Base-by-base conservation (phyloP, 2,888 invertebrate genomes). In the Lordiphosa fenestrarum region DNA sequence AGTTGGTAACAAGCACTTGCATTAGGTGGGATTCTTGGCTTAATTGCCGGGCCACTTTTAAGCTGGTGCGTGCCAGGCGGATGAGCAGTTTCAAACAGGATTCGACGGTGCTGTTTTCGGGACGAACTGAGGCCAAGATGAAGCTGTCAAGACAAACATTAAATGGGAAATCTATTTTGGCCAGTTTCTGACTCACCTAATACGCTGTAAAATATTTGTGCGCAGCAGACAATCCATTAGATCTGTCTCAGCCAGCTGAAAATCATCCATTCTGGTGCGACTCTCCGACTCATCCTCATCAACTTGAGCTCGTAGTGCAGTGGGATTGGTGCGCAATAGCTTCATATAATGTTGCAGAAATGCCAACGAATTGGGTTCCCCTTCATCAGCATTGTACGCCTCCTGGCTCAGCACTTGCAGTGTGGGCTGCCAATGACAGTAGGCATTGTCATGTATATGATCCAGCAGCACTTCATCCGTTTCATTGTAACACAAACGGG, bases 191-290 rank as follows among this genome's bases (percentile, higher is more conserved):
- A 21, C 75, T 73, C 88, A 93, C 91, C 92, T 91, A 48, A 95
- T 91, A 66, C 97, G 92, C 64, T 93, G 92, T 21, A 96, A 88
- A 66, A 97, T 92, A 85, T 95, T 94, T 9, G 95, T 94, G 73
- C 96, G 91, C 13, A 94, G 83, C 23, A 94, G 90, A 64, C 94
- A 94, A 72, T 93, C 91, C 37, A 96, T 91, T 4, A 97, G 90
- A 91, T 98, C 96, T 30, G 94, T 92, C 90, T 96, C 95, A 6
- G 95, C 94, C 52, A 98, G 89, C 88, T 97, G 95, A 84, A 94
- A 94, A 90, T 98, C 98, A 85, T 95, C 96, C 69, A 96, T 91
- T 58, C 94, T 94, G 52, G 90, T 90, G 52, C 92, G 91, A 68
- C 92, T 91, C 7, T 88, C 89, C 0, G 89, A 87, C 56, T 89